Conservation (phyloP, 2,797 vertebrate genomes). For the Glyptemys insculpta region DNA sequence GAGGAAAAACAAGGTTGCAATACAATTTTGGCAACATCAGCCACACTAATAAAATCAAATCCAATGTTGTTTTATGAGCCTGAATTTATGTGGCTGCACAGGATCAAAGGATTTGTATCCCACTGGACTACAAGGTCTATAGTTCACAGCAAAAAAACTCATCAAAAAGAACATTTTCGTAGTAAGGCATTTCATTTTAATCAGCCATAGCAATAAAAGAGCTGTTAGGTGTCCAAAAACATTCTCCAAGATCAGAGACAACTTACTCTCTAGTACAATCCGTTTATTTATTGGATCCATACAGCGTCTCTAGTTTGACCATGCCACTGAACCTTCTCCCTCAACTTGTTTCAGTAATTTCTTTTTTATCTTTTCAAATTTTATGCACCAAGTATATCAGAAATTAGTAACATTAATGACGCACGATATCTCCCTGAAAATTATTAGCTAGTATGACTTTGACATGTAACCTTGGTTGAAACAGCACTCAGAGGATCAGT, state of each 20-base stretch:
- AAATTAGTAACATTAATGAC: neutral
- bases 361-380: constrained; percentile 64
- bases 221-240: constrained; percentile 86
- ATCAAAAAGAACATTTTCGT: constrained; percentile 86
- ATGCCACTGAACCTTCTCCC: constrained; percentile 72
- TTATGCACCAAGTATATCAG: constrained; percentile 57
- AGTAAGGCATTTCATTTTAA: constrained; percentile 85
- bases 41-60: constrained; percentile 85
- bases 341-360: constrained; percentile 66
- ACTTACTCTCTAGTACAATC: constrained; percentile 70
- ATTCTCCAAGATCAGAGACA: constrained; percentile 85
- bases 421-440: neutral
- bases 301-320: constrained; percentile 73
- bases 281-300: constrained; percentile 83
- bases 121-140: constrained; percentile 83
- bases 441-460: neutral
- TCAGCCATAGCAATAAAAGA: constrained; percentile 85
- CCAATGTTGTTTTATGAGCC: constrained; percentile 84
- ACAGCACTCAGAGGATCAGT: neutral
- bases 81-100: constrained; percentile 85
- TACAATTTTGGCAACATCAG: constrained; percentile 83
- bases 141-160: constrained; percentile 84
- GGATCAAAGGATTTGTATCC: constrained; percentile 86
- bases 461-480: neutral
- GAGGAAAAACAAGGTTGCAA: constrained; percentile 78